Conservation (phyloP, 2,888 invertebrate species). For the Habrosyne pyritoides region DNA sequence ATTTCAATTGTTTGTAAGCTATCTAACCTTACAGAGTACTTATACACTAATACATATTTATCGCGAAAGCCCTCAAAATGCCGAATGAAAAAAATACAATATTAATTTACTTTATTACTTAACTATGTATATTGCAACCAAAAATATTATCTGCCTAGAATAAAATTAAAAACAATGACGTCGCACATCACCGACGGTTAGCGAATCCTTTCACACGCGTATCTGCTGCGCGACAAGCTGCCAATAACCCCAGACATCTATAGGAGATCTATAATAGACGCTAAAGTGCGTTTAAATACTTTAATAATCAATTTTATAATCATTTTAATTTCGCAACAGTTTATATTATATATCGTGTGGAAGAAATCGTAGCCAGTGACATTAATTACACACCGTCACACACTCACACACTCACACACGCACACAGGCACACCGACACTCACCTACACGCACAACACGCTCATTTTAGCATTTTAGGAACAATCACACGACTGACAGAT, state of each 20-base stretch:
- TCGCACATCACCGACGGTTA: neutral
- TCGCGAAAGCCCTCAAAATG: slow-evolving; percentile 26
- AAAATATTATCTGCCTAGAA: slow-evolving; percentile 62
- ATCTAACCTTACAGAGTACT: slow-evolving; percentile 37
- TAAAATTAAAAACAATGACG: slow-evolving; percentile 64
- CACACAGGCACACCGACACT: slow-evolving; percentile 13
- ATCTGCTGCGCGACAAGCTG: neutral
- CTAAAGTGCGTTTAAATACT: no score
- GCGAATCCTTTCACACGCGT: neutral
- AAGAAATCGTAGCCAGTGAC: neutral
- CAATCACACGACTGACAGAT: neutral
- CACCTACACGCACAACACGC: neutral
- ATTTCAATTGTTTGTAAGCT: slow-evolving; percentile 45
- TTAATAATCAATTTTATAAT: neutral
- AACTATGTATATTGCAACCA: slow-evolving; percentile 49
- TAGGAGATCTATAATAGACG: no score
- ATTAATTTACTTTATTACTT: slow-evolving; percentile 21
- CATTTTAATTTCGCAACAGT: neutral
- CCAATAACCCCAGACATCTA: neutral
- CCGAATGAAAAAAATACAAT: slow-evolving; percentile 33
- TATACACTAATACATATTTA: slow-evolving; percentile 20
- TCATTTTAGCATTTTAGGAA: neutral
- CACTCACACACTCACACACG: slow-evolving; percentile 23
- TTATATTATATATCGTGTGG: neutral
- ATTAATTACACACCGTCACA: slow-evolving; percentile 9